Conservation (phyloP, 2,113 vertebrate genomes). For the Xiphophorus hellerii region DNA sequence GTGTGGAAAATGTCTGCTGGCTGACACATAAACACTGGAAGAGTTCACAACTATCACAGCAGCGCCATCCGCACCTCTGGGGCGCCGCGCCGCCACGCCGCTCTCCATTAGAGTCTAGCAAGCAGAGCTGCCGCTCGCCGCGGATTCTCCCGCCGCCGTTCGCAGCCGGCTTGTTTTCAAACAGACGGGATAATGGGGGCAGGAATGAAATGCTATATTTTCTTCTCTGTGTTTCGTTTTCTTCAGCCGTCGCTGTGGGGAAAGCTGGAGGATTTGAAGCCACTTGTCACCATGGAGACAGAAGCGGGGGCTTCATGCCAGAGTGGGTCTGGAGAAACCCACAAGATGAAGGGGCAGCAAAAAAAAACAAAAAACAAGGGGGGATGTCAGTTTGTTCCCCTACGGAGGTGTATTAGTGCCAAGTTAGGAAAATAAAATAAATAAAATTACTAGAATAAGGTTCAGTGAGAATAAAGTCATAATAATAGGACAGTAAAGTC, state of each 20-base stretch:
- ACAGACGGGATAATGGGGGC: conserved; percentile 48
- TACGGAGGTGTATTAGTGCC: background rate
- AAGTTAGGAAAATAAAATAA: too few relatives aligned
- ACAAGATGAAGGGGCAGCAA: conserved; percentile 58
- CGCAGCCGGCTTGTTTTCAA: conserved; percentile 62
- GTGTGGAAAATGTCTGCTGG: conserved; percentile 76
- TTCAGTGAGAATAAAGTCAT: too few relatives aligned
- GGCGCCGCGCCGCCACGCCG: conserved; percentile 63
- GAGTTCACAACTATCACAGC: conserved; percentile 79
- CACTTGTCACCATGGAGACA: conserved; percentile 80
- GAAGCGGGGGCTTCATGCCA: conserved; percentile 71
- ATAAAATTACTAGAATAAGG: too few relatives aligned
- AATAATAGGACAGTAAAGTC: too few relatives aligned
- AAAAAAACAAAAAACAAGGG: too few relatives aligned
- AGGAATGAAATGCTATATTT: conserved; percentile 59
- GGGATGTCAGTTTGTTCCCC: conserved; percentile 53
- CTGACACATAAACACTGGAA: conserved; percentile 74
- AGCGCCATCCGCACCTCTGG: conserved; percentile 75
- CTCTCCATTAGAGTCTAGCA: conserved; percentile 71
- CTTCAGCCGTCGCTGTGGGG: conserved; percentile 51
- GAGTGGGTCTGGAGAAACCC: conserved; percentile 70
- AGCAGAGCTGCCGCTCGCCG: conserved; percentile 59
- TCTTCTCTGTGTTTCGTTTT: conserved; percentile 41
- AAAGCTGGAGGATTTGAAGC: conserved; percentile 67
- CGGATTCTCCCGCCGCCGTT: conserved; percentile 63